Conservation (phyloP, 2,113 vertebrate species). For the Brachypodius melanocephalos region DNA sequence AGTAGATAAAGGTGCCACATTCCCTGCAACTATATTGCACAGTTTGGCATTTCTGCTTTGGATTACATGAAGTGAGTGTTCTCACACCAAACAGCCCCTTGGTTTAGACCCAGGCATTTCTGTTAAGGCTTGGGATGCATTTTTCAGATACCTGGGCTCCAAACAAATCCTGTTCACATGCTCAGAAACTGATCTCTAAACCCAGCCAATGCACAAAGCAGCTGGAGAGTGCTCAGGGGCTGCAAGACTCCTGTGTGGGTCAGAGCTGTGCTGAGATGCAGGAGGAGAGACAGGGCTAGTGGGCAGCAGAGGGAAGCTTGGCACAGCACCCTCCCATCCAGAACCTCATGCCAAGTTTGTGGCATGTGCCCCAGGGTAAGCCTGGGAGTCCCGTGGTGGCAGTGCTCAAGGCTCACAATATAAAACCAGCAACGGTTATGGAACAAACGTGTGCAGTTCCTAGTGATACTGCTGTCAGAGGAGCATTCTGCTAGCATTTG, state of each 20-base stretch:
- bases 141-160: not conserved
- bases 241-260: not conserved
- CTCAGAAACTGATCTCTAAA: not conserved
- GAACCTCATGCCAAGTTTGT: not conserved
- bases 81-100: not conserved
- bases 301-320: accelerated
- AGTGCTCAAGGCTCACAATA: not conserved
- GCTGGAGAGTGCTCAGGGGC: not conserved
- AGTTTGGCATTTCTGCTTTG: not conserved
- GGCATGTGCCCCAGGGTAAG: not conserved
- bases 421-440: not conserved
- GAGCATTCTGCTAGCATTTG: not conserved
- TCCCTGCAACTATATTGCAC: accelerated
- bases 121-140: accelerated
- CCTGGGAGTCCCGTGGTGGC: not conserved
- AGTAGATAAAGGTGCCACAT: not conserved
- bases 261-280: not conserved
- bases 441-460: not conserved
- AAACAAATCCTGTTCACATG: accelerated
- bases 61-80: not conserved
- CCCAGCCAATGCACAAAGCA: not conserved
- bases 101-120: not conserved
- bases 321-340: not conserved
- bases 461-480: not conserved
- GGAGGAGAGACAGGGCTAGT: not conserved